Percentiles rank a stretch among this genome's conserved stretches.
These are phyloP conservation scores for Heterodera carotae DNA, from an alignment of 1,140 invertebrate genomes.

Conservation along the genomic window DNA sequence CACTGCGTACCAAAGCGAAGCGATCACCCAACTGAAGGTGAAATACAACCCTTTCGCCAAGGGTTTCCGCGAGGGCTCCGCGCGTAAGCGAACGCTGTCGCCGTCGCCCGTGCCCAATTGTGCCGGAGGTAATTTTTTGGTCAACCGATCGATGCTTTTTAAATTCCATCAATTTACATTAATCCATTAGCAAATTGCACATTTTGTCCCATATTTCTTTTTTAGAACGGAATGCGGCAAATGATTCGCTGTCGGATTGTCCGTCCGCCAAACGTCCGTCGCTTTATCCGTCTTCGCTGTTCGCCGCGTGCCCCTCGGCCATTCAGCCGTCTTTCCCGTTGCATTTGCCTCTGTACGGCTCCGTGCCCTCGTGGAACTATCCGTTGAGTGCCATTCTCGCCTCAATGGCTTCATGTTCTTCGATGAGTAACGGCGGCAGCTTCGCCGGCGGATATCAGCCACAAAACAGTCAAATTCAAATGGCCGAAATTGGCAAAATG, in stretches of 20 bases:
- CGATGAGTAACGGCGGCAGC: not conserved
- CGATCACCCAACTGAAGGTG: slow-evolving; percentile 33
- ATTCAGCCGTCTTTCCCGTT: not conserved
- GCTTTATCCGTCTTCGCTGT: not conserved
- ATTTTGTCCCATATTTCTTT: not conserved
- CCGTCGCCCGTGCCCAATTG: slow-evolving; percentile 34
- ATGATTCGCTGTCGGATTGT: not conserved
- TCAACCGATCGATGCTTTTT: too few relatives aligned
- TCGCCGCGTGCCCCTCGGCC: not conserved
- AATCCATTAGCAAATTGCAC: too few relatives aligned
- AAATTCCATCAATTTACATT: too few relatives aligned
- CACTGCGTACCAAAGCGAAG: slow-evolving; percentile 43
- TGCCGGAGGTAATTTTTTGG: slow-evolving; percentile 11
- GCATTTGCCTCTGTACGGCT: not conserved
- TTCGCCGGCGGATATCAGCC: not conserved
- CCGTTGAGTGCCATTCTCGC: not conserved
- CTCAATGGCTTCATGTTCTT: slow-evolving; percentile 7
- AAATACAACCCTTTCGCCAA: slow-evolving; percentile 47
- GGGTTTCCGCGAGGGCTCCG: slow-evolving; percentile 47
- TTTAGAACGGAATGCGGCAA: not conserved
- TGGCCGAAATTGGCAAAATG: not conserved
- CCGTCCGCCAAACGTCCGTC: slow-evolving; percentile 1
- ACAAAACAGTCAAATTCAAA: not conserved
- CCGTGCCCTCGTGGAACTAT: not conserved
- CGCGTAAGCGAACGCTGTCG: slow-evolving; percentile 38